phyloP scores from a whole-genome alignment of 2,797 vertebrate species.

The Enteromius unitaeniatus region DNA sequence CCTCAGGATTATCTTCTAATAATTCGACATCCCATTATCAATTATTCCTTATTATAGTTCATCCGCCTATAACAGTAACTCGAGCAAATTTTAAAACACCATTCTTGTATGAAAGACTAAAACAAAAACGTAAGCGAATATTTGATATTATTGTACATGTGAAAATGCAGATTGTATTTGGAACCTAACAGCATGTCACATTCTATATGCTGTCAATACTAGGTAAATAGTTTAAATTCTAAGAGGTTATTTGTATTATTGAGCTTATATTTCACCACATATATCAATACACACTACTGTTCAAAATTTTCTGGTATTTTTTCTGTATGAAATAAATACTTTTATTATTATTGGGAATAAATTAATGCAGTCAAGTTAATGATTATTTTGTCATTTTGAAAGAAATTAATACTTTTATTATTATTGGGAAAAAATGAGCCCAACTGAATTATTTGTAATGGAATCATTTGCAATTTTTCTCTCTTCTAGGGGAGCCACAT shows the following conservation, averaged over 20 bases:
- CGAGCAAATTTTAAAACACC: neutral
- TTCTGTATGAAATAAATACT: neutral
- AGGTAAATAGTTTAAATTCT: neutral
- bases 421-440: neutral
- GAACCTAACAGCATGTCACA: neutral
- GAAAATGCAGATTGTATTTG: neutral
- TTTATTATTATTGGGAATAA: neutral
- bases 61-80: neutral
- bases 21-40: neutral
- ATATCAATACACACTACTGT: neutral
- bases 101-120: neutral
- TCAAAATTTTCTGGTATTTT: neutral
- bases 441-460: neutral
- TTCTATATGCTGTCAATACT: neutral
- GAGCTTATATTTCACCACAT: neutral
- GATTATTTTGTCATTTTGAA: too few species aligned
- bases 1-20: neutral
- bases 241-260: neutral
- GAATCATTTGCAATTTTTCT: conserved; percentile 15
- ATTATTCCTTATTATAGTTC: neutral
- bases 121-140: neutral
- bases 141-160: neutral
- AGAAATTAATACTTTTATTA: too few species aligned
- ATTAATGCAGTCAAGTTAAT: too few species aligned
- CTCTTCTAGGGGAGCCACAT: conserved; percentile 83